These are phyloP conservation scores for Neomorphus geoffroyi DNA, from an alignment of 2,797 vertebrate genomes.

Conservation along the genomic window DNA sequence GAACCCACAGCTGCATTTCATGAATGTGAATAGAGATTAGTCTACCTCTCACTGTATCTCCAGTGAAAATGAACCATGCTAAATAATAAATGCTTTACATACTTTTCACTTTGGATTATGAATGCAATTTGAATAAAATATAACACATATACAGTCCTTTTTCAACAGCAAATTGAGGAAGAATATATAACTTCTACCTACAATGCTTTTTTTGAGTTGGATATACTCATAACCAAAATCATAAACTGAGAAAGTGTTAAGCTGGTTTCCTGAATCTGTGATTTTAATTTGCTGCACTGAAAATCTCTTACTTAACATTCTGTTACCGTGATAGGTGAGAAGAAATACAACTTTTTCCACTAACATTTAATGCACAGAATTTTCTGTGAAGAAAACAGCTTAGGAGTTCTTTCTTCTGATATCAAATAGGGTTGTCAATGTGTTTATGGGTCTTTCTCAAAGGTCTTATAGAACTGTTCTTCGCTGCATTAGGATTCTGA, in stretches of 20 bases:
- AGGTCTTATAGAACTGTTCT: not conserved
- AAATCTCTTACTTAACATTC: not conserved
- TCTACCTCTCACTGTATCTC: not conserved
- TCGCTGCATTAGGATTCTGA: not conserved
- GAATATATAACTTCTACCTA: not conserved
- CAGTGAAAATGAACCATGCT: not conserved
- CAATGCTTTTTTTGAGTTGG: not conserved
- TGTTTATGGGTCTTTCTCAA: not conserved
- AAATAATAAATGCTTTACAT: constrained; percentile 14
- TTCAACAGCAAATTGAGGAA: not conserved
- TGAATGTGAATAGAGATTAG: not conserved
- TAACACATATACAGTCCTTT: not conserved
- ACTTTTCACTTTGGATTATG: not conserved
- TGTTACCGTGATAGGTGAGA: not conserved
- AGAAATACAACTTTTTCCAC: not conserved
- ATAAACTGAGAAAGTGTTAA: not conserved
- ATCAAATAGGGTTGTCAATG: not conserved
- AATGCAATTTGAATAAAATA: constrained; percentile 39
- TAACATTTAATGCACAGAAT: not conserved
- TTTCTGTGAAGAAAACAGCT: not conserved
- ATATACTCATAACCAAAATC: not conserved
- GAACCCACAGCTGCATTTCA: not conserved
- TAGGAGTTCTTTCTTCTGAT: not conserved
- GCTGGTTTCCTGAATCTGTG: not conserved
- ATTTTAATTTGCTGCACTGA: not conserved